phyloP scores from a whole-genome alignment of 2,888 invertebrate species.

The Drosophila rubida region DNA sequence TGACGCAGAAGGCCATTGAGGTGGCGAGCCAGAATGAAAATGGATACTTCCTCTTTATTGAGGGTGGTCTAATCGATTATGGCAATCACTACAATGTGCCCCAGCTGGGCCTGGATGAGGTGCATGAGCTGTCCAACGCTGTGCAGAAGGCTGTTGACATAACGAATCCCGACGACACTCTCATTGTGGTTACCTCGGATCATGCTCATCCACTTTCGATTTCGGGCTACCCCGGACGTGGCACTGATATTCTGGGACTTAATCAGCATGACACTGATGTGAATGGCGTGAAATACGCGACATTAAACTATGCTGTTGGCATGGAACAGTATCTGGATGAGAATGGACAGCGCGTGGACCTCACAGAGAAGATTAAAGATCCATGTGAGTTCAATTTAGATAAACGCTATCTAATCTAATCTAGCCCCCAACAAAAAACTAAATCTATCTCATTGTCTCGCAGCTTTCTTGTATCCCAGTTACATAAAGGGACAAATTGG shows the following conservation, averaged over 20 bases:
- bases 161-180: constrained; percentile 88
- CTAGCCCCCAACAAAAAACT: no score
- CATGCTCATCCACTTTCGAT: constrained; percentile 92
- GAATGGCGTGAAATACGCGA: constrained; percentile 88
- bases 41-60: constrained; percentile 91
- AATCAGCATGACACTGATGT: constrained; percentile 85
- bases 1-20: constrained; percentile 88
- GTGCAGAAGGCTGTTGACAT: constrained; percentile 87
- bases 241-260: constrained; percentile 85
- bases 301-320: constrained; percentile 90
- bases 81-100: constrained; percentile 88
- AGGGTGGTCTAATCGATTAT: constrained; percentile 86
- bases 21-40: constrained; percentile 86
- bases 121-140: constrained; percentile 90
- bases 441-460: background rate
- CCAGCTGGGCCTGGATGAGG: constrained; percentile 90
- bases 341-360: constrained; percentile 62
- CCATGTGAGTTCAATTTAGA: constrained; percentile 34
- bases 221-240: constrained; percentile 88
- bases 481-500: constrained; percentile 87
- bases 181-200: constrained; percentile 92
- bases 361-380: constrained; percentile 51
- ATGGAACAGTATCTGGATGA: constrained; percentile 82
- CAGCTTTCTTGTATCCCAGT: constrained; percentile 68
- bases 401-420: background rate